These are phyloP conservation scores for Galeopterus variegatus DNA, from an alignment of 2,113 vertebrate species.

Conservation along the genomic window DNA sequence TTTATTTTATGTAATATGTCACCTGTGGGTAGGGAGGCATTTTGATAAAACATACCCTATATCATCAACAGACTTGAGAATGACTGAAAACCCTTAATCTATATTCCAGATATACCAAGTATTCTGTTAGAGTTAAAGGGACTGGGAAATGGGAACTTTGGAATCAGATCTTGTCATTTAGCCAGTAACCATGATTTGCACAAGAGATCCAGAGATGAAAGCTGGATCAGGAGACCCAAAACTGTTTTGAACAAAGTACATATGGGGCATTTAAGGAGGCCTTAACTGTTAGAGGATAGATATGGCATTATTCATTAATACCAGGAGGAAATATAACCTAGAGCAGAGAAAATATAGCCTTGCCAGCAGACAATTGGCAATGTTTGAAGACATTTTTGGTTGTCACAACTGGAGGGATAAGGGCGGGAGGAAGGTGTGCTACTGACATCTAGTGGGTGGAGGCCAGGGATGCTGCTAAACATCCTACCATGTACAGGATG, in stretches of 20 bases:
- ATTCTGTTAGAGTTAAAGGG: not conserved
- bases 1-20: constrained; percentile 45
- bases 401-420: not conserved
- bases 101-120: not conserved
- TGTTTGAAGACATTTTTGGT: not conserved
- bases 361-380: not conserved
- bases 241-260: constrained; percentile 1
- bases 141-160: not conserved
- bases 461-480: not conserved
- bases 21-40: not conserved
- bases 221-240: not conserved
- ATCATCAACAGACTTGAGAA: constrained; percentile 6
- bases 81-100: not conserved
- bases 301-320: constrained; percentile 27
- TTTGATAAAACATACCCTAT: not conserved
- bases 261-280: not conserved
- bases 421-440: not conserved
- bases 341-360: not conserved
- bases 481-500: not conserved
- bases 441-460: not conserved
- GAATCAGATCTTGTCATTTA: constrained; percentile 51
- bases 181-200: constrained; percentile 12
- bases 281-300: not conserved
- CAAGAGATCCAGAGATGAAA: constrained; percentile 48
- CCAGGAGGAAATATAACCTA: not conserved